phyloP scores from a whole-genome alignment of 2,888 invertebrate species.

The Trissolcus brochymenae region DNA sequence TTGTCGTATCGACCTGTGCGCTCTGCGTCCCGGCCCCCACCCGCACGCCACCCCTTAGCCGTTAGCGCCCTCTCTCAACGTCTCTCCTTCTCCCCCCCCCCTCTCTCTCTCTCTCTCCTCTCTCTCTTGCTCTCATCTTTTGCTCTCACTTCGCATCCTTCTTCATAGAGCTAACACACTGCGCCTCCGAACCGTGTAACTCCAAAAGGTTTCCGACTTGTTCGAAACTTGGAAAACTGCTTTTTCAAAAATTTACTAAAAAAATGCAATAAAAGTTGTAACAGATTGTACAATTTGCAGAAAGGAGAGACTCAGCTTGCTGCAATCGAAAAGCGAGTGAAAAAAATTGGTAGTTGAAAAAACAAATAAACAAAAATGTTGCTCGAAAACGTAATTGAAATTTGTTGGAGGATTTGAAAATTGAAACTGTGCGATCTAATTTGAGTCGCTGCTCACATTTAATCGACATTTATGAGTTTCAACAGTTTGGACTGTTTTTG shows the following conservation, averaged over 20 bases:
- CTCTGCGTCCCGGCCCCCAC: slow-evolving; percentile 43
- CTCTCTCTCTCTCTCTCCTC: not conserved
- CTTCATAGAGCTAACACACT: slow-evolving; percentile 61
- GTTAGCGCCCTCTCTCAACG: slow-evolving; percentile 28
- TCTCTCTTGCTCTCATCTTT: slow-evolving; percentile 52
- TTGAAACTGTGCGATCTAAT: not conserved
- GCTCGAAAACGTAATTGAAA: not conserved
- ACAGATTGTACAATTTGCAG: too few relatives aligned
- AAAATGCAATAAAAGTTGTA: too few relatives aligned
- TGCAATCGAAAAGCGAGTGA: too few relatives aligned
- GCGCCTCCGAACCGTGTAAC: slow-evolving; percentile 62
- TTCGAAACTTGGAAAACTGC: slow-evolving; percentile 14
- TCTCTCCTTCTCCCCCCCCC: slow-evolving; percentile 3
- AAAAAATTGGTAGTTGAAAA: too few relatives aligned
- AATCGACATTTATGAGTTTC: slow-evolving; percentile 55
- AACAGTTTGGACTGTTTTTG: slow-evolving; percentile 58
- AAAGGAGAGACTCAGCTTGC: too few relatives aligned
- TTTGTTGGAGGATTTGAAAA: too few relatives aligned
- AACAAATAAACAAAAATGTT: not conserved
- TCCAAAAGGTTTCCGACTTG: slow-evolving; percentile 62
- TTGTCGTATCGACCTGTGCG: slow-evolving; percentile 71
- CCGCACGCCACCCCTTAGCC: slow-evolving; percentile 13
- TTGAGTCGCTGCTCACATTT: slow-evolving; percentile 41
- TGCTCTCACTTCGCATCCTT: slow-evolving; percentile 64
- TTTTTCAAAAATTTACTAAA: too few relatives aligned